Evolutionary conservation across 2,113 vertebrate species (phyloP), one percentile per base, ranked within the genome.

Genomic region (Oxyruncus cristatus): DNA sequence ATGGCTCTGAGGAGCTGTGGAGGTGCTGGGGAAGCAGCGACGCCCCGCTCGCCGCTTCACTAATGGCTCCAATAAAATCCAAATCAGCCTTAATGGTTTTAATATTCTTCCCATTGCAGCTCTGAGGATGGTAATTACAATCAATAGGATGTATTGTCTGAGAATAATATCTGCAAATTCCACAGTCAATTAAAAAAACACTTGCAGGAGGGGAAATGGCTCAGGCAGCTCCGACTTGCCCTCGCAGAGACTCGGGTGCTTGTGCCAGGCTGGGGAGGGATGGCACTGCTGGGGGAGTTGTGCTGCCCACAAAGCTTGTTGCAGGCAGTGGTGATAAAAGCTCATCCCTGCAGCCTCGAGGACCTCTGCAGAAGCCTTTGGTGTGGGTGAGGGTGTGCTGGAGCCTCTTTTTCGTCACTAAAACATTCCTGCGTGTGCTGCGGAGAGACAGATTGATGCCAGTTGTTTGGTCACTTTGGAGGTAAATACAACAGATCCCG

Each of bases 31-130:
- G 91, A 92, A 86, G 90, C 84, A 9, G 12, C 13, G 0, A 41
- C 19, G 23, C 73, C 59, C 46, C 28, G 24, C 93, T 93, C 12
- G 67, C 92, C 2, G 9, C 63, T 44, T 75, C 89, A 6, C 82
- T 95, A 89, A 96, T 94, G 90, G 83, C 89, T 74, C 91, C 35
- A 88, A 94, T 90, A 85, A 92, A 91, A 89, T 62, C 91, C 92
- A 82, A 92, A 91, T 79, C 93, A 30, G 65, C 42, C 4, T 91
- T 95, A 94, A 92, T 96, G 89, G 92, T 61, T 87, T 95, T 81
- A 82, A 92, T 92, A 81, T 95, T 91, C 85, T 92, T 91, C 35
- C 91, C 91, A 20, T 89, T 12, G 72, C 88, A 42, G 87, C 77
- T 88, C 61, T 0, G 5, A 93, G 89, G 67, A 71, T 55, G 59